Percentiles rank a stretch among this genome's conserved stretches.
Evolutionary conservation across 2,888 invertebrate species (phyloP).

Genomic region (Drosophila paucipuncta): DNA sequence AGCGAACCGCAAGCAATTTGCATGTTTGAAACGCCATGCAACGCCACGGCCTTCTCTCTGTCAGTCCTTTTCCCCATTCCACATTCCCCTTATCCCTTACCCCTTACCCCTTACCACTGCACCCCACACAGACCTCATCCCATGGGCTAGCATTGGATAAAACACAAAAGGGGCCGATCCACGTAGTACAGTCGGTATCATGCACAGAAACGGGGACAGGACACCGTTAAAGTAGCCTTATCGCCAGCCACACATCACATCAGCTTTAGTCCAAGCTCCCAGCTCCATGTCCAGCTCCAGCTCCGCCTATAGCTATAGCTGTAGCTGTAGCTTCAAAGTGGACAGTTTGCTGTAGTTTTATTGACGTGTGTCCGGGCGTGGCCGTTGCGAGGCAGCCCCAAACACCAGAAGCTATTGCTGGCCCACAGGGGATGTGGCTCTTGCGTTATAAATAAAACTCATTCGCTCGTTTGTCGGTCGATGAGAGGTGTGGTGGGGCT

Average conservation of each 20-base stretch:
- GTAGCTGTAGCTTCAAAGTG: slow-evolving; percentile 58
- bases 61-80: neutral
- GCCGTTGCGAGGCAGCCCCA: slow-evolving; percentile 33
- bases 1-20: slow-evolving; percentile 80
- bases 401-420: slow-evolving; percentile 17
- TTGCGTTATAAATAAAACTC: slow-evolving; percentile 76
- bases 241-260: slow-evolving; percentile 64
- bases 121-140: neutral
- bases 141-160: slow-evolving; percentile 54
- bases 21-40: slow-evolving; percentile 77
- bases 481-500: slow-evolving; percentile 18
- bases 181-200: slow-evolving; percentile 61
- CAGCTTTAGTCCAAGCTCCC: slow-evolving; percentile 38
- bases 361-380: slow-evolving; percentile 78
- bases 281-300: slow-evolving; percentile 2
- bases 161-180: slow-evolving; percentile 78
- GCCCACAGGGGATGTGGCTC: slow-evolving; percentile 43
- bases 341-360: slow-evolving; percentile 79
- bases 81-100: neutral
- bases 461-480: slow-evolving; percentile 20
- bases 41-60: slow-evolving; percentile 44
- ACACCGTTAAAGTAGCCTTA: slow-evolving; percentile 79
- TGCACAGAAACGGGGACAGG: slow-evolving; percentile 75
- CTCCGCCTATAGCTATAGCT: slow-evolving; percentile 12
- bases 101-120: neutral